Percentiles rank a stretch among this genome's conserved stretches.
Evolutionary conservation across 2,888 invertebrate species (phyloP).

Genomic region (Celastrina argiolus): DNA sequence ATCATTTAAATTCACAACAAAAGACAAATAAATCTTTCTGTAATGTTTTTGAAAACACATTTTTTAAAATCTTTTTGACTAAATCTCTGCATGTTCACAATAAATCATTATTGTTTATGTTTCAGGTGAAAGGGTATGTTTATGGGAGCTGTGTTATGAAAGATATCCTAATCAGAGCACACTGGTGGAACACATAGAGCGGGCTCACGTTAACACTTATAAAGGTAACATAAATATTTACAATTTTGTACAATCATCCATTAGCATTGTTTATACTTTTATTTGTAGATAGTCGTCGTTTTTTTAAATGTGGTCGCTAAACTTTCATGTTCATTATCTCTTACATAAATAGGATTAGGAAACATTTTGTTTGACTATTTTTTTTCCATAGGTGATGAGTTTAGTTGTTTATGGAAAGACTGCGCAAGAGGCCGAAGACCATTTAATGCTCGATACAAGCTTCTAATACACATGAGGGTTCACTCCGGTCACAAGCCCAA

Average conservation of each 20-base stretch:
- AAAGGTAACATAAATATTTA: conserved; percentile 67
- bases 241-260: neutral
- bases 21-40: no score
- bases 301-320: neutral
- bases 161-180: conserved; percentile 87
- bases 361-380: neutral
- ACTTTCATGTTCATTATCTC: no score
- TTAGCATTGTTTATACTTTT: neutral
- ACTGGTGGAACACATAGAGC: conserved; percentile 90
- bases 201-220: conserved; percentile 91
- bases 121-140: conserved; percentile 79
- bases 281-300: neutral
- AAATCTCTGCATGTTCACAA: neutral
- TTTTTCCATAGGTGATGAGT: conserved; percentile 83
- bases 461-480: conserved; percentile 97
- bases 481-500: conserved; percentile 99
- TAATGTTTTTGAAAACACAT: neutral
- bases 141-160: conserved; percentile 91
- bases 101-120: conserved; percentile 37
- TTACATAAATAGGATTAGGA: no score
- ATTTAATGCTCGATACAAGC: conserved; percentile 98
- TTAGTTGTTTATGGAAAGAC: conserved; percentile 95
- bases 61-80: neutral
- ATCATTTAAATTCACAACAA: no score
- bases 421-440: conserved; percentile 93